Base-by-base conservation (phyloP, 2,888 invertebrate genomes). In the Toxonevra muliebris region DNA sequence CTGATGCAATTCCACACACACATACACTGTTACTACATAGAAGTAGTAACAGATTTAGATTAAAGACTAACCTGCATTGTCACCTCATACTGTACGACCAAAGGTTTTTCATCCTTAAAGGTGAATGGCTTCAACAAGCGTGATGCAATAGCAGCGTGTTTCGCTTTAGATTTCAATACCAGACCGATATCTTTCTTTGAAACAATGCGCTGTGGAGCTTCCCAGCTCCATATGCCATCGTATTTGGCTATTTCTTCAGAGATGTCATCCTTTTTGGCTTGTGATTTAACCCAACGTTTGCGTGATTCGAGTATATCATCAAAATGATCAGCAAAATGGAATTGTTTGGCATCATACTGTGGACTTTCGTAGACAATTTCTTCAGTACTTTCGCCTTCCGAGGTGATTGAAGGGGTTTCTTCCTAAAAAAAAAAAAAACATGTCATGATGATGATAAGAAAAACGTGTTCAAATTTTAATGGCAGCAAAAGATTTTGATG, bases 191-290 rank as follows among this genome's bases (percentile, higher is more conserved):
- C 98, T 61, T 93, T 92, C 67, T 89, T 89, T 78, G 97, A 89
- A 13, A 93, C 90, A 79, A 93, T 92, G 74, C 91, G 90, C 68
- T 89, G 87, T 1, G 97, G 92, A 50, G 90, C 85, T 84, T 95
- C 96, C 77, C 77, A 82, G 20, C 70, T 78, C 92, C 92, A 92
- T 75, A 87, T 87, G 80, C 97, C 98, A 86, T 98, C 96, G 86
- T 98, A 98, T 87, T 97, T 97, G 12, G 97, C 93, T 69, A 97
- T 93, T 72, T 92, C 92, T 71, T 96, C 96, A 75, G 96, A 95
- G 1, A 87, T 90, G 62, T 90, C 91, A 74, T 96, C 95, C 84
- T 98, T 98, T 83, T 95, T 96, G 1, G 98, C 95, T 81, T 93
- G 89, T 0, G 98, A 98, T 74, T 90, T 88, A 1, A 94, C 87